A percentile compares a stretch with the other conserved stretches of the same genome.
Evolutionary conservation across 2,797 vertebrate species (phyloP).

Genomic region (Fratercula arctica): DNA sequence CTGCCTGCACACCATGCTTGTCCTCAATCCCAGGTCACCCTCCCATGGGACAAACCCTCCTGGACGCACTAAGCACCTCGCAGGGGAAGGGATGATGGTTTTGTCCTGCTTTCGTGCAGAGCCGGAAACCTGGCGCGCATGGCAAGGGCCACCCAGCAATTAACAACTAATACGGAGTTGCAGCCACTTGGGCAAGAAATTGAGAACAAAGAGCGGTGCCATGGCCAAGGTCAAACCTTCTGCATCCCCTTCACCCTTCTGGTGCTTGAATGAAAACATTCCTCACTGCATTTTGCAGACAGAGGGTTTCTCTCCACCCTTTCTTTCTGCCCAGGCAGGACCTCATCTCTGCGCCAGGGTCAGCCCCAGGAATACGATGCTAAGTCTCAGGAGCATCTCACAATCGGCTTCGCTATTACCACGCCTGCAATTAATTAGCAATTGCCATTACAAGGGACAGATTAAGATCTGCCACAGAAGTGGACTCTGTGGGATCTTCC

Average conservation of each 20-base stretch:
- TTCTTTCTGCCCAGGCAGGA: background rate
- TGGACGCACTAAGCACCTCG: accelerated
- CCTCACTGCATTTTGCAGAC: background rate
- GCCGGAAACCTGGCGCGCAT: background rate
- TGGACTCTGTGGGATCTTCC: background rate
- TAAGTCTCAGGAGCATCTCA: background rate
- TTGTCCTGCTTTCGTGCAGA: background rate
- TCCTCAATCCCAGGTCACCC: background rate
- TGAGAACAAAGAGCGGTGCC: background rate
- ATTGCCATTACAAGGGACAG: background rate
- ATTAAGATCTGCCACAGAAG: background rate
- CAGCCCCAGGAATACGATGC: background rate
- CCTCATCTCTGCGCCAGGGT: background rate
- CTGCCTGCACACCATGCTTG: accelerated
- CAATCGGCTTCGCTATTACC: background rate
- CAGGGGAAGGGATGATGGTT: background rate
- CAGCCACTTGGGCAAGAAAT: background rate
- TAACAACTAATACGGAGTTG: background rate
- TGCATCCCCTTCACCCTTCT: background rate
- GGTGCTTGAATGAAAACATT: background rate
- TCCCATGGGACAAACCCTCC: background rate
- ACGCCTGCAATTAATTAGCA: background rate
- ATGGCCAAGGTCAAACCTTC: background rate
- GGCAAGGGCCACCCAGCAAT: background rate
- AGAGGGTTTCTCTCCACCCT: background rate